These are phyloP conservation scores for Syrista parreyssii DNA, from an alignment of 2,888 invertebrate species.

Conservation along the genomic window DNA sequence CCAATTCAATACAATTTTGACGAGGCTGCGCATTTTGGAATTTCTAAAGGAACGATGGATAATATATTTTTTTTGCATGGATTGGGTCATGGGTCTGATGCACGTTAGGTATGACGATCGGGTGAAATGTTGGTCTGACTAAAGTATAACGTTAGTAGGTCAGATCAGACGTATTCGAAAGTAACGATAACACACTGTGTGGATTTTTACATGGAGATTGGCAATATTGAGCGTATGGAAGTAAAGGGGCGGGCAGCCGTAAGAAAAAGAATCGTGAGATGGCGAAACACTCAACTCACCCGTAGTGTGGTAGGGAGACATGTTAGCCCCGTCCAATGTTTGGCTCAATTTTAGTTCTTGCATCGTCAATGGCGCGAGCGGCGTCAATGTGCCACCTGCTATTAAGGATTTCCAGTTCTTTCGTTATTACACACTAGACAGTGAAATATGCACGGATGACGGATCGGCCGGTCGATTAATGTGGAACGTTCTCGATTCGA, in stretches of 20 bases:
- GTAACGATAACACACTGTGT: background rate
- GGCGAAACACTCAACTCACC: slow-evolving; percentile 68
- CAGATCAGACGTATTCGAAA: background rate
- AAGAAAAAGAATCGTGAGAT: slow-evolving; percentile 34
- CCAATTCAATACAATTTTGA: background rate
- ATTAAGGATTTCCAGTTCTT: slow-evolving; percentile 55
- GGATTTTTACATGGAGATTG: background rate
- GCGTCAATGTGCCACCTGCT: slow-evolving; percentile 76
- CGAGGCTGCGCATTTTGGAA: background rate
- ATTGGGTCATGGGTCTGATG: too few relatives aligned
- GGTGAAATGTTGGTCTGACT: background rate
- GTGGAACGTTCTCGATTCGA: background rate
- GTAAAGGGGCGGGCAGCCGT: slow-evolving; percentile 26
- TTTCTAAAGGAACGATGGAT: background rate
- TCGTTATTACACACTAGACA: slow-evolving; percentile 10
- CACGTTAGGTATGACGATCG: too few relatives aligned
- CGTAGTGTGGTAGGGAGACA: slow-evolving; percentile 76
- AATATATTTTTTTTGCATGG: too few relatives aligned
- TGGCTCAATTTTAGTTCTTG: slow-evolving; percentile 80
- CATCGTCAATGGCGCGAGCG: slow-evolving; percentile 80
- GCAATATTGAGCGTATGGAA: background rate
- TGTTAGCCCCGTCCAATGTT: slow-evolving; percentile 73
- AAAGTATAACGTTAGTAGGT: background rate
- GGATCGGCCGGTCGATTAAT: slow-evolving; percentile 1
- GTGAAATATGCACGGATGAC: background rate